phyloP scores from a whole-genome alignment of 2,888 invertebrate species.

The Conomelus anceps region DNA sequence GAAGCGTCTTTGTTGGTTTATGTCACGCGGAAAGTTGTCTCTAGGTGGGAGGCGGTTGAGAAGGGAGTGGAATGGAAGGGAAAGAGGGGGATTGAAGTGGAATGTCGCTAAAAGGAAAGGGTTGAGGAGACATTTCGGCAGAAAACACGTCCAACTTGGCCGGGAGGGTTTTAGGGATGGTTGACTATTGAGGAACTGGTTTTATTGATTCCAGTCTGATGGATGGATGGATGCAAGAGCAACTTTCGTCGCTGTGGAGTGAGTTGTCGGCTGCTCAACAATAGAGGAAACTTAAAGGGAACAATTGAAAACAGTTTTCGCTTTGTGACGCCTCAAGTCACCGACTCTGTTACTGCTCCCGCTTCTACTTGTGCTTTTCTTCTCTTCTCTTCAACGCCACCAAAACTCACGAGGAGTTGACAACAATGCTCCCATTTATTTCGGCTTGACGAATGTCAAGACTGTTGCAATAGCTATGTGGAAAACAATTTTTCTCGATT shows the following conservation, averaged over 20 bases:
- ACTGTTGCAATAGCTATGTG: neutral
- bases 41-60: neutral
- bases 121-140: neutral
- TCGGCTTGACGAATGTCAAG: neutral
- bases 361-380: neutral
- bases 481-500: neutral
- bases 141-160: conserved; percentile 4
- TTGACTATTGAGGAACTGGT: conserved; percentile 7
- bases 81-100: neutral
- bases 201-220: conserved; percentile 3
- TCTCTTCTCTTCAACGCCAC: neutral
- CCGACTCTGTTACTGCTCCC: neutral
- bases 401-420: neutral
- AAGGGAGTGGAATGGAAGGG: too few relatives aligned
- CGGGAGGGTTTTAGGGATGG: conserved; percentile 10
- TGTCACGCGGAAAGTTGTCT: neutral
- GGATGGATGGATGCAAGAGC: conserved; percentile 2
- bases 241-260: neutral
- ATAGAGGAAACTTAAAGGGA: conserved; percentile 7
- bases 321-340: neutral
- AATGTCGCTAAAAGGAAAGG: neutral
- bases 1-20: neutral
- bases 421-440: neutral
- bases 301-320: conserved; percentile 11
- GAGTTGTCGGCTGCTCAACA: neutral